These are phyloP conservation scores for Mellivora capensis DNA, from an alignment of 2,113 vertebrate species.

Conservation along the genomic window DNA sequence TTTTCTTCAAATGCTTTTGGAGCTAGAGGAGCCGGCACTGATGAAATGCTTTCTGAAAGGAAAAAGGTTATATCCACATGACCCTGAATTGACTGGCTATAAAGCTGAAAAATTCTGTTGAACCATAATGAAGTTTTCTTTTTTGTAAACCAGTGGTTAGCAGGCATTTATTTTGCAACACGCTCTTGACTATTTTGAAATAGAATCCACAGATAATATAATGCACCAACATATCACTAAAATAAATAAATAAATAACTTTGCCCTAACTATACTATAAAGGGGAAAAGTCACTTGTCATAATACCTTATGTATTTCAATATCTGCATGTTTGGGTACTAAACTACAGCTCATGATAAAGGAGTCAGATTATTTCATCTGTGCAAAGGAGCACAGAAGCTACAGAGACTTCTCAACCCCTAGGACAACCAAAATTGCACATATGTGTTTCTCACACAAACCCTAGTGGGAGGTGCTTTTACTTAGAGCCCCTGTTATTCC, in stretches of 20 bases:
- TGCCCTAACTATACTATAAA: background rate
- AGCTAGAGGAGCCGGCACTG: background rate
- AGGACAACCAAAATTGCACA: background rate
- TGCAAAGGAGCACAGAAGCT: background rate
- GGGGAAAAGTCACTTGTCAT: background rate
- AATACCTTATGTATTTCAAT: background rate
- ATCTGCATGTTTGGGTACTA: background rate
- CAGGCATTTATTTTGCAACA: background rate
- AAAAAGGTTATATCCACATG: background rate
- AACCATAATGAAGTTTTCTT: background rate
- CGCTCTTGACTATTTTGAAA: background rate
- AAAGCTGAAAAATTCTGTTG: background rate
- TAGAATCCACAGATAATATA: background rate
- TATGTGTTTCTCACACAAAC: background rate
- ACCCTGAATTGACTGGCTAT: background rate
- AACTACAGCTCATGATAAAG: background rate
- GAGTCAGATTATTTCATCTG: background rate
- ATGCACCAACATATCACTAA: background rate
- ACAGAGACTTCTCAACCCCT: background rate
- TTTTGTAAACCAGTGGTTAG: background rate
- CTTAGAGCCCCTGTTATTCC: background rate
- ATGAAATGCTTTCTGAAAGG: constrained; percentile 46
- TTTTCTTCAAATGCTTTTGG: background rate
- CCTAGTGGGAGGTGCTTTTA: background rate
- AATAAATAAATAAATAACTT: background rate